A percentile compares a stretch with the other conserved stretches of the same genome.
phyloP scores from a whole-genome alignment of 2,797 vertebrate species.

The Hydrocynus forskahlii region DNA sequence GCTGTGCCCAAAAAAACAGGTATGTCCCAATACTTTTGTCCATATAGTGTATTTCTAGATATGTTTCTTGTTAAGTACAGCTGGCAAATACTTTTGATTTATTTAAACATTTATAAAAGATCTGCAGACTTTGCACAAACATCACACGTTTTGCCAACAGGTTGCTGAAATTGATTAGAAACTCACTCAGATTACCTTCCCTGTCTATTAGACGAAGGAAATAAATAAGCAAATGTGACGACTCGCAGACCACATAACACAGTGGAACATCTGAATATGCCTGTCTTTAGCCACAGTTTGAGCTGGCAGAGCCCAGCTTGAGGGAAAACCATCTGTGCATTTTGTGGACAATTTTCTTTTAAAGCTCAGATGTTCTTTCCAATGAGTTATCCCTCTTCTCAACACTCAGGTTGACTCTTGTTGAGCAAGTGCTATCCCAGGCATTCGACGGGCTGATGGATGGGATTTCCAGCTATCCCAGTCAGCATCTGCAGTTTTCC shows the following conservation, averaged over 20 bases:
- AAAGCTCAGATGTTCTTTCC: slow-evolving; percentile 72
- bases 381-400: slow-evolving; percentile 68
- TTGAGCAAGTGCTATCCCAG: slow-evolving; percentile 68
- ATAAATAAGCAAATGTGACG: slow-evolving; percentile 47
- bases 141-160: not conserved
- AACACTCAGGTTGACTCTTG: slow-evolving; percentile 68
- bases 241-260: slow-evolving; percentile 31
- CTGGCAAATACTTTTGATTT: no score
- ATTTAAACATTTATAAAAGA: not conserved
- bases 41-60: not conserved
- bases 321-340: slow-evolving; percentile 71
- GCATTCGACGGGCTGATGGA: slow-evolving; percentile 66
- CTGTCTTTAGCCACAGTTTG: slow-evolving; percentile 65
- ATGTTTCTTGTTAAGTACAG: not conserved
- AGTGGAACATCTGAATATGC: slow-evolving; percentile 59
- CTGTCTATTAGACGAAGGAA: slow-evolving; percentile 26
- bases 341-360: slow-evolving; percentile 65
- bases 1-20: no score
- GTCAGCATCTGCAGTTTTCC: slow-evolving; percentile 69
- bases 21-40: no score
- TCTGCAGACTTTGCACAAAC: not conserved
- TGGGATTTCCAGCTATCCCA: slow-evolving; percentile 69
- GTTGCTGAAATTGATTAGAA: slow-evolving; percentile 23
- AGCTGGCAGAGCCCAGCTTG: slow-evolving; percentile 63
- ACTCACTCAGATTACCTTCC: not conserved